Conservation (phyloP, 2,797 vertebrate species). For the Acridotheres tristis region DNA sequence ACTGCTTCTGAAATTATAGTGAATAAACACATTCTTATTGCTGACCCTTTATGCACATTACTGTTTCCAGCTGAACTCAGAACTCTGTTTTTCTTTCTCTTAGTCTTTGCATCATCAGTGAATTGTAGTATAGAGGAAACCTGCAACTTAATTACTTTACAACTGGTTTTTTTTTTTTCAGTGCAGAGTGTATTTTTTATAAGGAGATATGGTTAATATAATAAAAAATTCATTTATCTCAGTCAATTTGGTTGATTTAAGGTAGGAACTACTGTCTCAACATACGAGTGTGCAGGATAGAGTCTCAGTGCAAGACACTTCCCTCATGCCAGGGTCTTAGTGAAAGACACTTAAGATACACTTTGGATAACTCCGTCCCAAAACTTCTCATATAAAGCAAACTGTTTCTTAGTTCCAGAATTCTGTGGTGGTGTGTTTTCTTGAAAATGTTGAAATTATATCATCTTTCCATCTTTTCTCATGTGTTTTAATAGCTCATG, state of each 20-base stretch:
- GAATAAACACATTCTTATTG: background rate
- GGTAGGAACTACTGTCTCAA: background rate
- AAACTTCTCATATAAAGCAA: background rate
- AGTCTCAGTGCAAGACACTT: background rate
- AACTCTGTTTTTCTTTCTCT: background rate
- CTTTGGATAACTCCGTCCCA: background rate
- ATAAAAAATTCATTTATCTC: background rate
- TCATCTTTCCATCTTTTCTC: background rate
- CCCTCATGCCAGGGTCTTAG: background rate
- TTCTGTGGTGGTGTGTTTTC: background rate
- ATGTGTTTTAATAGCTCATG: background rate
- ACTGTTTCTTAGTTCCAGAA: background rate
- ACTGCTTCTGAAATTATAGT: background rate
- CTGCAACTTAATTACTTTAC: background rate
- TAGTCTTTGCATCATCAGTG: background rate
- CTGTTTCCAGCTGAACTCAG: background rate
- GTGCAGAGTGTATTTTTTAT: background rate
- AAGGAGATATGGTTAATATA: background rate
- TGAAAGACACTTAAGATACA: background rate
- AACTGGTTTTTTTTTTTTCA: background rate
- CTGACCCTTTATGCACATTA: background rate
- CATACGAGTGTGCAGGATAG: background rate
- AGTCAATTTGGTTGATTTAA: background rate
- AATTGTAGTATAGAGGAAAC: background rate
- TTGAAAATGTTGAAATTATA: background rate